Conservation (phyloP, 2,888 invertebrate species). For the Megastigmus dorsalis region DNA sequence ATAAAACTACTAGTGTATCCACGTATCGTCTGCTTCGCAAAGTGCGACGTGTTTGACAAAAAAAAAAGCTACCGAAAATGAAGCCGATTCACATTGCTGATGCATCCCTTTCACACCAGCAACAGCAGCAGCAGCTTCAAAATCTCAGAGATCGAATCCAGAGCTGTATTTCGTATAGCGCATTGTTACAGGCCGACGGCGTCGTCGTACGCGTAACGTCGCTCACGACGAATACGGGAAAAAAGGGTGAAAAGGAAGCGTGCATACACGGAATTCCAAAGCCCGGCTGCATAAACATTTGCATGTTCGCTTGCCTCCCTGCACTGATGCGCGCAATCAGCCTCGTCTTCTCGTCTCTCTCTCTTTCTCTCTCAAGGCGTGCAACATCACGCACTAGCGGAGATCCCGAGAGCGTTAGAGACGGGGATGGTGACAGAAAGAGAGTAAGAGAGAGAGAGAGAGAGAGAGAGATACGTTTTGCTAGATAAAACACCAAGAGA, state of each 20-base stretch:
- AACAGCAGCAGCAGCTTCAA: not conserved
- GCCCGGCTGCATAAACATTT: not conserved
- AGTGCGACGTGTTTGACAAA: too few relatives aligned
- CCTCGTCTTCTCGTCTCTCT: not conserved
- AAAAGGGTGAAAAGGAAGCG: not conserved
- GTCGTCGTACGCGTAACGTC: too few relatives aligned
- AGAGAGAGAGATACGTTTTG: not conserved
- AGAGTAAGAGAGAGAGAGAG: not conserved
- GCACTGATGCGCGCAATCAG: conserved; percentile 5
- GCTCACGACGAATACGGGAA: too few relatives aligned
- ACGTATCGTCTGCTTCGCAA: too few relatives aligned
- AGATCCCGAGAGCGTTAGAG: not conserved
- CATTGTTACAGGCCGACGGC: too few relatives aligned
- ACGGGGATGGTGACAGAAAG: not conserved
- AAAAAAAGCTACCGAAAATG: too few relatives aligned
- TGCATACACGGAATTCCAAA: not conserved
- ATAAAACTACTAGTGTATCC: too few relatives aligned
- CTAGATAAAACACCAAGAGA: conserved; percentile 13
- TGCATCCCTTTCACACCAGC: too few relatives aligned
- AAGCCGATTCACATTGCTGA: too few relatives aligned
- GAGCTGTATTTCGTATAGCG: too few relatives aligned
- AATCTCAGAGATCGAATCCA: conserved; percentile 3
- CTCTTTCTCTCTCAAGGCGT: too few relatives aligned
- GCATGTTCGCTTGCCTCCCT: not conserved
- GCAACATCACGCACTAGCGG: not conserved